Conservation (phyloP, 2,888 invertebrate genomes). For the Aspidapion aeneum region DNA sequence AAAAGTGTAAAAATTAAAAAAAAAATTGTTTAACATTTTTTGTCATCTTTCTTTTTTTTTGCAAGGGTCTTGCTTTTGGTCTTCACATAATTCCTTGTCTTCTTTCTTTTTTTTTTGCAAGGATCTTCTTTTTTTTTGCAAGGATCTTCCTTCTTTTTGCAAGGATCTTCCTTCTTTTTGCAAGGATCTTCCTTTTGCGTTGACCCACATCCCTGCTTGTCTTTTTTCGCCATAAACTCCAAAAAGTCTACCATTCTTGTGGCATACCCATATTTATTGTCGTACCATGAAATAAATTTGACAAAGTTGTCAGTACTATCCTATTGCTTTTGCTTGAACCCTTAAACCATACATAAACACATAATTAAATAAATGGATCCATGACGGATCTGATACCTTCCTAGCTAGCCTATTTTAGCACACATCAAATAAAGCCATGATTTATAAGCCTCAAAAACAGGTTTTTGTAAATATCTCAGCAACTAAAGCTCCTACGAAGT, state of each 20-base stretch:
- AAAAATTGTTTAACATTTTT: too few relatives aligned
- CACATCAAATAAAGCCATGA: too few relatives aligned
- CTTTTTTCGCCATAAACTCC: conserved; percentile 43
- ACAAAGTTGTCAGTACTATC: conserved; percentile 95
- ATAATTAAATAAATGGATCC: too few relatives aligned
- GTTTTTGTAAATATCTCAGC: too few relatives aligned
- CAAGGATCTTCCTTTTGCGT: too few relatives aligned
- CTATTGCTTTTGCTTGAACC: too few relatives aligned
- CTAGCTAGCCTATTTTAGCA: too few relatives aligned
- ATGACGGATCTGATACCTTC: too few relatives aligned
- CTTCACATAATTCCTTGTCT: neutral
- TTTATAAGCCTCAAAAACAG: too few relatives aligned
- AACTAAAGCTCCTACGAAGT: too few relatives aligned
- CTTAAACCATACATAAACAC: too few relatives aligned
- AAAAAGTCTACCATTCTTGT: conserved; percentile 93
- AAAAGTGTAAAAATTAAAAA: too few relatives aligned
- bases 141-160: neutral
- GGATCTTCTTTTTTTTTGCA: neutral
- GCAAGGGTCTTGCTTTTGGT: neutral
- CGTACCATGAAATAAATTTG: conserved; percentile 98
- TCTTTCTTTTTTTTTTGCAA: neutral
- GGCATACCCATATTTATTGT: conserved; percentile 98
- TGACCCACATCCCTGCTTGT: conserved; percentile 31
- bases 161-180: neutral
- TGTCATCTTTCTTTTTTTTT: neutral